phyloP scores from a whole-genome alignment of 2,113 vertebrate species.

The Benitochromis conjunctus region DNA sequence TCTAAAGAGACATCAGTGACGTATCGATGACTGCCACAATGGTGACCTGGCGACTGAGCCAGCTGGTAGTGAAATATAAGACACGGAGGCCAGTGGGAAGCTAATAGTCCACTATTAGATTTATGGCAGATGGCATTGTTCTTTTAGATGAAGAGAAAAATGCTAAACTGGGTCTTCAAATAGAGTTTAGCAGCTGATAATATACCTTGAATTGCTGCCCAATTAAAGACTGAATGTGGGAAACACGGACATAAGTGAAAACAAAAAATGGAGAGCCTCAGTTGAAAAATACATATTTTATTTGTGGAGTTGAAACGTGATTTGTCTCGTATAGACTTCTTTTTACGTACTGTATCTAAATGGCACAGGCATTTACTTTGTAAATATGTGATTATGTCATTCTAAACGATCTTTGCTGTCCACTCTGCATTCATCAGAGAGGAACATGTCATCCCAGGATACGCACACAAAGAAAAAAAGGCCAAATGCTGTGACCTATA shows the following conservation, averaged over 20 bases:
- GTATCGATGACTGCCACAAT: not conserved
- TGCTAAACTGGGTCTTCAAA: not conserved
- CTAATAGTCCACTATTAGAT: not conserved
- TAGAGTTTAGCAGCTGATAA: not conserved
- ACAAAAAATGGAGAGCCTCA: not conserved
- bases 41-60: not conserved
- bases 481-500: slow-evolving; percentile 52
- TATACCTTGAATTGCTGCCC: not conserved
- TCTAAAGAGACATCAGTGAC: not conserved
- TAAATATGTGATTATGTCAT: not conserved
- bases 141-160: not conserved
- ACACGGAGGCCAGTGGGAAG: not conserved
- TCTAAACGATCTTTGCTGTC: not conserved
- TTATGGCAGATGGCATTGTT: not conserved
- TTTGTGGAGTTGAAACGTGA: not conserved
- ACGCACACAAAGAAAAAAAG: not conserved
- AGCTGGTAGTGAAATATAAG: not conserved
- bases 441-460: slow-evolving; percentile 19
- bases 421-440: slow-evolving; percentile 52
- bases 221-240: not conserved
- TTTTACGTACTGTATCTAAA: not conserved
- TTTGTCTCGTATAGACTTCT: too few species aligned
- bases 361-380: not conserved
- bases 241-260: not conserved
- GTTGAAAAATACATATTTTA: not conserved